Conservation (phyloP, 2,888 invertebrate species). For the Molanna angustata region DNA sequence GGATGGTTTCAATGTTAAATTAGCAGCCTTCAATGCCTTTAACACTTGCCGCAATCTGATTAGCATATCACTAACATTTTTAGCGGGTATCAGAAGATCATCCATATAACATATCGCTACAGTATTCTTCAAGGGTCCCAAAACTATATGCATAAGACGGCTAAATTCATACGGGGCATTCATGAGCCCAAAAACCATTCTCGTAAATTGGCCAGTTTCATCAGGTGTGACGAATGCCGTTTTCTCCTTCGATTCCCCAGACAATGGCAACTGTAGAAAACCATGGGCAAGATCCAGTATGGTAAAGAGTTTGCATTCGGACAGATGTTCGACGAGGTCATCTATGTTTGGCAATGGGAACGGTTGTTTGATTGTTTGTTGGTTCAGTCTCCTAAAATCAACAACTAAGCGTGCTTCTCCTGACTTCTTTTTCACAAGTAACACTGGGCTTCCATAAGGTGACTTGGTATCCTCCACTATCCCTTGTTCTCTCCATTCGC, state of each 20-base stretch:
- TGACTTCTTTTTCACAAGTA: constrained; percentile 1
- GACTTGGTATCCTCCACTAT: constrained; percentile 1
- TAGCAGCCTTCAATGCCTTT: background rate
- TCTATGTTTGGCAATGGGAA: background rate
- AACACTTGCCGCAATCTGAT: background rate
- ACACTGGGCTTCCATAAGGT: constrained; percentile 1
- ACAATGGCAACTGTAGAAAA: background rate
- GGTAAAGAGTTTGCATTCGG: background rate
- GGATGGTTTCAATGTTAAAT: background rate
- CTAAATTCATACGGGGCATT: constrained; percentile 2
- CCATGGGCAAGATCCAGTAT: constrained; percentile 1
- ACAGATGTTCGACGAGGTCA: background rate
- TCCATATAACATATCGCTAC: constrained; percentile 5
- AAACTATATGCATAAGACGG: background rate
- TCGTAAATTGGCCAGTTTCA: background rate
- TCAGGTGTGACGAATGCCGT: constrained; percentile 1
- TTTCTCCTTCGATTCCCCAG: background rate
- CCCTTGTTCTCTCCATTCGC: constrained; percentile 2
- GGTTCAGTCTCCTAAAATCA: background rate
- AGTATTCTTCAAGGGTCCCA: constrained; percentile 3
- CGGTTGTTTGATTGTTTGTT: background rate
- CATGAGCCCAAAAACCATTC: constrained; percentile 2
- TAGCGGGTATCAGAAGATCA: background rate
- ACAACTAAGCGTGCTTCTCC: constrained; percentile 2
- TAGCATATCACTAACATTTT: background rate